Evolutionary conservation across 2,113 vertebrate genomes (phyloP).

Genomic region (Copsychus sechellarum): DNA sequence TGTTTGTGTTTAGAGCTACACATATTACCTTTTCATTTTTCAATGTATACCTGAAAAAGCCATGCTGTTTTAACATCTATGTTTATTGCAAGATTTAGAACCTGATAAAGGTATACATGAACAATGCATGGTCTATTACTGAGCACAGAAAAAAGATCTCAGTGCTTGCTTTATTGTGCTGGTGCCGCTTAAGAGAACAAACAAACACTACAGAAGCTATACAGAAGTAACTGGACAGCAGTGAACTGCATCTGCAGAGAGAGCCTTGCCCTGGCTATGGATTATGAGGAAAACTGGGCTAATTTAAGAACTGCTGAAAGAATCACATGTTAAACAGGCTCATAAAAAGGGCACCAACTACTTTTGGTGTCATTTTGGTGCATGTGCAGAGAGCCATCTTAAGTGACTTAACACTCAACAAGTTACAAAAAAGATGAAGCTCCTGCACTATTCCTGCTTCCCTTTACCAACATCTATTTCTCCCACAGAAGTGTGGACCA

Average conservation of each 20-base stretch:
- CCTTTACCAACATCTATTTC: background rate
- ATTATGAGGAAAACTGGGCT: background rate
- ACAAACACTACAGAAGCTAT: background rate
- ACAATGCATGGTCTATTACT: background rate
- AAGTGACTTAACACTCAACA: background rate
- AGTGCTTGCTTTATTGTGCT: slow-evolving; percentile 10
- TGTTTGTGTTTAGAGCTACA: background rate
- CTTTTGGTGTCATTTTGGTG: background rate
- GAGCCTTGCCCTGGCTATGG: background rate
- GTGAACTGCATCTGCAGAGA: background rate
- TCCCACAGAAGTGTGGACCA: background rate
- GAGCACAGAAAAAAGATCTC: background rate
- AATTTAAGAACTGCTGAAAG: background rate
- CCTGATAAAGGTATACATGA: background rate
- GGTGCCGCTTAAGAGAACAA: background rate
- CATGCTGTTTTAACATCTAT: background rate
- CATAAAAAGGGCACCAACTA: background rate
- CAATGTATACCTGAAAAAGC: background rate
- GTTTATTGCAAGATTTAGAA: slow-evolving; percentile 48
- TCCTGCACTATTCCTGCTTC: background rate
- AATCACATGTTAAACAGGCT: background rate
- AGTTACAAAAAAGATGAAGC: background rate
- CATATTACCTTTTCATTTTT: background rate
- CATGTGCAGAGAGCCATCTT: background rate
- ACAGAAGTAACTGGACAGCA: background rate